A percentile compares a stretch with the other conserved stretches of the same genome.
phyloP scores from a whole-genome alignment of 1,140 invertebrate genomes.

The Drosophila funebris region DNA sequence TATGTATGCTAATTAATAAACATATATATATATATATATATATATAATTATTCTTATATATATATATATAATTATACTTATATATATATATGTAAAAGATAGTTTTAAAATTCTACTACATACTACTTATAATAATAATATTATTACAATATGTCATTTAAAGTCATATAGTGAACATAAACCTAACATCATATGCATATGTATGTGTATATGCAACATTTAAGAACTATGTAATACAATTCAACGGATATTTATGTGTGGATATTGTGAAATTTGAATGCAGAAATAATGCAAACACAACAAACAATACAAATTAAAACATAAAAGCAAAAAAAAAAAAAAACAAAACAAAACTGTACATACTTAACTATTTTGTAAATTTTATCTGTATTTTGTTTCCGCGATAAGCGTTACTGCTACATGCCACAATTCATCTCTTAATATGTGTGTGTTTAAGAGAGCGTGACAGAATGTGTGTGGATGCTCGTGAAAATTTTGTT shows the following conservation, averaged over 20 bases:
- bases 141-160: constrained; percentile 55
- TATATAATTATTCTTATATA: too few relatives aligned
- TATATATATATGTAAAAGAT: constrained; percentile 50
- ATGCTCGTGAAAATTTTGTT: constrained; percentile 13
- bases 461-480: constrained; percentile 13
- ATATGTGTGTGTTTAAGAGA: constrained; percentile 41
- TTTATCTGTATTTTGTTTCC: constrained; percentile 61
- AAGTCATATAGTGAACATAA: constrained; percentile 62
- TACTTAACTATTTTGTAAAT: constrained; percentile 80
- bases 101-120: constrained; percentile 74
- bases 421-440: constrained; percentile 66
- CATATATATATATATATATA: constrained; percentile 36
- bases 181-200: constrained; percentile 43
- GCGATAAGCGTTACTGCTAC: constrained; percentile 41
- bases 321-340: constrained; percentile 12
- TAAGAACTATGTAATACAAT: constrained; percentile 57
- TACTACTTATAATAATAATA: constrained; percentile 53
- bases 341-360: constrained; percentile 51
- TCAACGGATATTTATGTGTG: constrained; percentile 52
- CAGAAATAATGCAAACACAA: constrained; percentile 9
- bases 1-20: constrained; percentile 61
- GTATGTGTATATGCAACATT: constrained; percentile 33
- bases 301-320: constrained; percentile 22
- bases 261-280: constrained; percentile 41
- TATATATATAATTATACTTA: constrained; percentile 28